phyloP scores from a whole-genome alignment of 2,113 vertebrate species.

The Hippocampus zosterae region DNA sequence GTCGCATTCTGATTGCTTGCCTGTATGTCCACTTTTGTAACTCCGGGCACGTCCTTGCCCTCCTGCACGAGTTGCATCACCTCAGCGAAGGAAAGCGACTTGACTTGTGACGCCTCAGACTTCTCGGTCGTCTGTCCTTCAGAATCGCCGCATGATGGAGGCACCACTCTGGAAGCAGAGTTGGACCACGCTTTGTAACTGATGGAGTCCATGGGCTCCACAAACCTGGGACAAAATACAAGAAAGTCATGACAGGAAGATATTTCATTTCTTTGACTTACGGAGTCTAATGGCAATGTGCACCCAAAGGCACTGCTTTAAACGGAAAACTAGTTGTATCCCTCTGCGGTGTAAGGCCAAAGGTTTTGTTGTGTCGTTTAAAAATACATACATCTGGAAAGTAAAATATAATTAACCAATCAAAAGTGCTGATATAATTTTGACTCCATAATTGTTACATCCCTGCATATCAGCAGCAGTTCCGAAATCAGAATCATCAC shows the following conservation, averaged over 20 bases:
- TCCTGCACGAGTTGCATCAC: constrained; percentile 71
- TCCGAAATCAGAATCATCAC: too few species aligned
- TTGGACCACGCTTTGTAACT: constrained; percentile 50
- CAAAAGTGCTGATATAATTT: too few species aligned
- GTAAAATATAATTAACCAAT: too few species aligned
- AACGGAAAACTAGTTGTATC: too few species aligned
- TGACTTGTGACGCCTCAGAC: neutral
- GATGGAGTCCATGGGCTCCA: constrained; percentile 61
- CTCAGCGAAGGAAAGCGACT: constrained; percentile 66
- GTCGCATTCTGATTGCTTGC: constrained; percentile 67
- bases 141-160: constrained; percentile 18
- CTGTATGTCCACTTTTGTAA: constrained; percentile 54
- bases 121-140: constrained; percentile 1
- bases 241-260: neutral
- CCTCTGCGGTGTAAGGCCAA: too few species aligned
- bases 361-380: too few species aligned
- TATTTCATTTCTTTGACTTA: neutral
- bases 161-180: constrained; percentile 5
- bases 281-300: neutral
- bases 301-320: too few species aligned
- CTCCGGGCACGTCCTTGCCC: constrained; percentile 71
- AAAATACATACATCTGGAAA: too few species aligned
- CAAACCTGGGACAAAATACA: constrained; percentile 50
- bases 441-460: too few species aligned
- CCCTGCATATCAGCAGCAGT: too few species aligned